A percentile compares a stretch with the other conserved stretches of the same genome.
Conservation (phyloP, 2,888 invertebrate genomes). For the Pocota personata region DNA sequence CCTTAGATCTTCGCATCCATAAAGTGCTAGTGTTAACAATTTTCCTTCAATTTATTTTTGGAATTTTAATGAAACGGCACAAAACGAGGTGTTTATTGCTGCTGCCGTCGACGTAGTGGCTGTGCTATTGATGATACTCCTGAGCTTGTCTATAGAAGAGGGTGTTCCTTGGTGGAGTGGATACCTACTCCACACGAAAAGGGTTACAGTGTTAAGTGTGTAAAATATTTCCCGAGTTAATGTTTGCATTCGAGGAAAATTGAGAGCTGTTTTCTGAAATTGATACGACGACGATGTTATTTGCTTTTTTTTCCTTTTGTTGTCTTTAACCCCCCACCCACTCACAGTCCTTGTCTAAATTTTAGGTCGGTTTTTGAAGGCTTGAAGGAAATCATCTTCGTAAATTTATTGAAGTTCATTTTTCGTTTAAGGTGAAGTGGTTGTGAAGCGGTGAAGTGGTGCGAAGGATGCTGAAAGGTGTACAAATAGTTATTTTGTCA, state of each 20-base stretch:
- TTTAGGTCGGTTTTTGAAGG: conserved; percentile 35
- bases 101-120: conserved; percentile 18
- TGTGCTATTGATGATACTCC: conserved; percentile 7
- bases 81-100: conserved; percentile 72
- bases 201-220: conserved; percentile 72
- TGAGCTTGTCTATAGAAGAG: conserved; percentile 1
- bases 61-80: conserved; percentile 73
- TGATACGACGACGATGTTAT: conserved; percentile 67
- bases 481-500: conserved; percentile 55
- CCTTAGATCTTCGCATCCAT: conserved; percentile 46
- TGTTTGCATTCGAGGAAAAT: conserved; percentile 72
- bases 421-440: conserved; percentile 56
- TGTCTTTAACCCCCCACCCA: not conserved
- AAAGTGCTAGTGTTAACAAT: conserved; percentile 71
- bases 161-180: conserved; percentile 2
- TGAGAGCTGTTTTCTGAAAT: conserved; percentile 71
- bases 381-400: conserved; percentile 60
- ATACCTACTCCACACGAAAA: conserved; percentile 36
- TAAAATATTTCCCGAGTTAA: conserved; percentile 70
- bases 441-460: conserved; percentile 18
- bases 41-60: conserved; percentile 73
- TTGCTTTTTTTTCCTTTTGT: conserved; percentile 16
- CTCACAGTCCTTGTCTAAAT: not conserved
- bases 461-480: conserved; percentile 37
- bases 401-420: conserved; percentile 71